Conservation (phyloP, 2,888 invertebrate species). For the Nemapogon koenigi region DNA sequence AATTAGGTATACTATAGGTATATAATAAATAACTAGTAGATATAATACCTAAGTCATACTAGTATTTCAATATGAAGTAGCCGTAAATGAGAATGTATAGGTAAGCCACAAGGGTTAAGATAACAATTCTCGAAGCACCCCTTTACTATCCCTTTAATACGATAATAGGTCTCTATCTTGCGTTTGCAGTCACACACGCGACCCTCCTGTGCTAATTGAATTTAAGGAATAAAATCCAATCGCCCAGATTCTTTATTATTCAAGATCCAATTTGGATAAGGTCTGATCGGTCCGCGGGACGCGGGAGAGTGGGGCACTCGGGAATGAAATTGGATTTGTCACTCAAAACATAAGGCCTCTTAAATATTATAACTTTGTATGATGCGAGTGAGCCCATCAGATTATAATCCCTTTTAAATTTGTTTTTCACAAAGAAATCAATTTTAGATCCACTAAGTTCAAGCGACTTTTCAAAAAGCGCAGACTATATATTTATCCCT, state of each 20-base stretch:
- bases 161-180: constrained; percentile 59
- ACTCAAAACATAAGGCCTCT: constrained; percentile 64
- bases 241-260: constrained; percentile 67
- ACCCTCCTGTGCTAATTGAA: constrained; percentile 65
- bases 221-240: constrained; percentile 68
- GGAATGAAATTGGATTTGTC: constrained; percentile 65
- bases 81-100: no score
- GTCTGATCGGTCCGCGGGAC: constrained; percentile 58
- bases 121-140: constrained; percentile 32
- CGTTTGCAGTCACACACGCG: constrained; percentile 61
- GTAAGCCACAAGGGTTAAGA: constrained; percentile 9
- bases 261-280: constrained; percentile 69
- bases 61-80: no score
- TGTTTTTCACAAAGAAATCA: no score
- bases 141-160: constrained; percentile 54
- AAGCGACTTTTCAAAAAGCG: no score
- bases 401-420: no score
- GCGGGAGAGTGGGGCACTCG: constrained; percentile 32
- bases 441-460: no score
- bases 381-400: neutral
- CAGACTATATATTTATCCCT: no score
- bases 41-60: no score
- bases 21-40: neutral
- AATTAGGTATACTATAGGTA: neutral
- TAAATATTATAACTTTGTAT: constrained; percentile 21